Conservation (phyloP, 2,888 invertebrate species). For the Chironomus tentans region DNA sequence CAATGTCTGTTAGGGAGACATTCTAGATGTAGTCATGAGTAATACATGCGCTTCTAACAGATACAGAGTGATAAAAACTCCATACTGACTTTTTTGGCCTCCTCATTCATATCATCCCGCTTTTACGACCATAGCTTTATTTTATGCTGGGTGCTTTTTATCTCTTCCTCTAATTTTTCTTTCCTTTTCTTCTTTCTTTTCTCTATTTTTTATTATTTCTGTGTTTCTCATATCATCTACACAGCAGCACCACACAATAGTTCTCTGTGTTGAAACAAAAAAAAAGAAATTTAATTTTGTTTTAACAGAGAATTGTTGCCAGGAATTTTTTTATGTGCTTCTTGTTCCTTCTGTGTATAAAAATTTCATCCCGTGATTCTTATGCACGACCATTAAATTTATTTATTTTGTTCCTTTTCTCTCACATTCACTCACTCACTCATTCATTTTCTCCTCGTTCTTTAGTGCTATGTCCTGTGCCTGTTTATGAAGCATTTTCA, state of each 20-base stretch:
- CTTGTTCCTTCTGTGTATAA: too few species aligned
- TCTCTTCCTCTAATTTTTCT: background rate
- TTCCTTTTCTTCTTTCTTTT: background rate
- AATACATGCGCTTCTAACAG: too few species aligned
- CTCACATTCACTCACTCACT: background rate
- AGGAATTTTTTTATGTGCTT: background rate
- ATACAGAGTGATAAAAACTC: background rate
- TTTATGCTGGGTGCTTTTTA: background rate
- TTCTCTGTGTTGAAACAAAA: background rate
- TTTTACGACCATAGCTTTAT: slow-evolving; percentile 6
- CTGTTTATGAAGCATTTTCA: background rate
- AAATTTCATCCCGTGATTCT: background rate
- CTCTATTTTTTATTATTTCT: background rate
- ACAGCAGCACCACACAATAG: background rate
- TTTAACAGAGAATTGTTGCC: background rate
- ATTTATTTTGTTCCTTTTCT: background rate
- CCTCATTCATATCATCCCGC: background rate
- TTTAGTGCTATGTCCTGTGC: background rate
- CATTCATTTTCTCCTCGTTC: background rate
- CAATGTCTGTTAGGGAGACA: too few species aligned
- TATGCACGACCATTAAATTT: background rate
- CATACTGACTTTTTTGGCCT: background rate
- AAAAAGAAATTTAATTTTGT: background rate
- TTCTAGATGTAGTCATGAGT: too few species aligned
- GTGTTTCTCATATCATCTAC: background rate